Evolutionary conservation across 2,888 invertebrate species (phyloP).

Genomic region (Dasysyrphus albostriatus): DNA sequence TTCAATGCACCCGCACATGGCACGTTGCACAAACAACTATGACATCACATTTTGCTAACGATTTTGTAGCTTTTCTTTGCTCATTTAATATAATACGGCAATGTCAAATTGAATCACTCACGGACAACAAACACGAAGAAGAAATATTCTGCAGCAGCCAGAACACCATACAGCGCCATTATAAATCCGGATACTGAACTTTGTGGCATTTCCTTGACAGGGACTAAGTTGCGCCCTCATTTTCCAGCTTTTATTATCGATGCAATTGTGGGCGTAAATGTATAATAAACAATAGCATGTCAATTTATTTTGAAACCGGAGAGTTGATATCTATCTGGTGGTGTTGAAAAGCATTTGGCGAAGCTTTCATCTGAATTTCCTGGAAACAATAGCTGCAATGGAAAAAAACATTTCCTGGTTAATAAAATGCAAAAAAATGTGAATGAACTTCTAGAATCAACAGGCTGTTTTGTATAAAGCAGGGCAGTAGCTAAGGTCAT

Average conservation of each 20-base stretch:
- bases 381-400: conserved; percentile 45
- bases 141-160: not conserved
- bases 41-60: conserved; percentile 39
- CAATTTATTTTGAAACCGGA: conserved; percentile 43
- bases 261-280: not conserved
- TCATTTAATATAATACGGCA: conserved; percentile 9
- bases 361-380: conserved; percentile 53
- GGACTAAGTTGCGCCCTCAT: conserved; percentile 38
- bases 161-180: not conserved
- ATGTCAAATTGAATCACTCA: conserved; percentile 55
- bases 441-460: conserved; percentile 47
- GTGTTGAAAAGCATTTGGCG: conserved; percentile 20
- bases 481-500: not conserved
- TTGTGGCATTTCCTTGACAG: conserved; percentile 45
- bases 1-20: conserved; percentile 39
- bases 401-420: conserved; percentile 44
- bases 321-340: conserved; percentile 27
- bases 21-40: conserved; percentile 2
- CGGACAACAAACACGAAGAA: conserved; percentile 17
- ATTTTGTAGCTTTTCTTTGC: conserved; percentile 20
- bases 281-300: conserved; percentile 47
- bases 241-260: not conserved
- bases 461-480: not conserved
- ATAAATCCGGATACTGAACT: conserved; percentile 39
- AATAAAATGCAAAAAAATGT: conserved; percentile 45